These are phyloP conservation scores for Idaea straminata DNA, from an alignment of 2,888 invertebrate species.

Conservation along the genomic window DNA sequence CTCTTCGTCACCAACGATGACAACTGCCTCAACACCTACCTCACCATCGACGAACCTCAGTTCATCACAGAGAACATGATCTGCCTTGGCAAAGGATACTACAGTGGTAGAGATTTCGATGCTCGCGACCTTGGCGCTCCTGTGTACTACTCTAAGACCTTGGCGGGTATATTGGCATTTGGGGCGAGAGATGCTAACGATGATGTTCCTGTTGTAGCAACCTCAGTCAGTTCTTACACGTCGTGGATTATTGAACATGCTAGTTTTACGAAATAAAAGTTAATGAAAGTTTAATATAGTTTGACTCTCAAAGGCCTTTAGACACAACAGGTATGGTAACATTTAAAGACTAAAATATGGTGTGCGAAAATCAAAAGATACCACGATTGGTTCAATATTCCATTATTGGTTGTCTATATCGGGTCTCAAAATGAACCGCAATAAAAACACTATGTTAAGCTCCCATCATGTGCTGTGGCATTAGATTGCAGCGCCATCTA, in stretches of 20 bases:
- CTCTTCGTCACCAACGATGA: slow-evolving; percentile 18
- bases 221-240: slow-evolving; percentile 51
- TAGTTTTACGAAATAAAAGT: not conserved
- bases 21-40: slow-evolving; percentile 25
- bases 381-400: too few relatives aligned
- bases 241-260: slow-evolving; percentile 43
- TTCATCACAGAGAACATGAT: slow-evolving; percentile 43
- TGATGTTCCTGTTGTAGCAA: slow-evolving; percentile 66
- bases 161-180: slow-evolving; percentile 69
- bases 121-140: slow-evolving; percentile 65
- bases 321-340: too few relatives aligned
- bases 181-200: slow-evolving; percentile 62
- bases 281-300: not conserved
- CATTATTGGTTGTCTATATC: too few relatives aligned
- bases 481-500: too few relatives aligned
- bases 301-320: too few relatives aligned
- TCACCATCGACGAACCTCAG: not conserved
- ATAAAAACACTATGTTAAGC: too few relatives aligned
- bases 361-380: too few relatives aligned
- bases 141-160: slow-evolving; percentile 43
- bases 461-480: too few relatives aligned
- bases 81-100: slow-evolving; percentile 40
- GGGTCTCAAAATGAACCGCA: too few relatives aligned
- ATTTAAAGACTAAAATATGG: too few relatives aligned
- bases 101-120: slow-evolving; percentile 35